Base-by-base conservation (phyloP, 2,113 vertebrate species). In the Etheostoma spectabile region DNA sequence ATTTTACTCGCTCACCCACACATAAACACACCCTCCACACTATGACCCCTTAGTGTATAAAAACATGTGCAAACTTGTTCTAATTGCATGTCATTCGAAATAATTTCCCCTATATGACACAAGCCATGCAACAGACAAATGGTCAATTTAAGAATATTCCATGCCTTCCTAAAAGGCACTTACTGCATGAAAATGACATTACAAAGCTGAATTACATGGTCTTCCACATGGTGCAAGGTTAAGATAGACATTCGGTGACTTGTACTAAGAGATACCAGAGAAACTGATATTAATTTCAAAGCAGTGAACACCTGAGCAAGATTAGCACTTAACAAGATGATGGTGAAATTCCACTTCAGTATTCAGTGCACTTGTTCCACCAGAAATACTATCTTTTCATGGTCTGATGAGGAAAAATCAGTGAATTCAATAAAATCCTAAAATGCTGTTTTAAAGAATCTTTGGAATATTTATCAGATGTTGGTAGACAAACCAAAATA, bases 51-150 rank as follows among this genome's bases (percentile, higher is more conserved):
- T 27, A 66, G 51, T 65, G 65, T 48, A 66, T 52, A 62, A 82
- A 88, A 86, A 85, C 75, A 65, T 90, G 91, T 93, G 91, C 92
- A 91, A 94, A 89, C 85, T 77, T 74, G 73, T 83, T 74, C 62
- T 45, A 80, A 74, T 84, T 52, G 68, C 48, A 76, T 55, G 27
- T 86, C 63, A 77, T 59, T 82, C 57, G 46, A 77, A 59, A 59
- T 60, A 35, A 33, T 45, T 35, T 77, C 13, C 35, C 60, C 56
- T 18, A 59, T 42, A 51, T 49, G 65, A 88, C 61, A 59, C 27
- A 77, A 45, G 46, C 42, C 63, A 79, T 13, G 33, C 65, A 46
- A 74, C 73, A 85, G 79, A 68, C 60, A 56, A 48, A 81, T 2
- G 35, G 38, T 64, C 66, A 56, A 27, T 64, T 67, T 38, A 51